phyloP scores from a whole-genome alignment of 1,140 invertebrate genomes.

The Theocolax elegans region DNA sequence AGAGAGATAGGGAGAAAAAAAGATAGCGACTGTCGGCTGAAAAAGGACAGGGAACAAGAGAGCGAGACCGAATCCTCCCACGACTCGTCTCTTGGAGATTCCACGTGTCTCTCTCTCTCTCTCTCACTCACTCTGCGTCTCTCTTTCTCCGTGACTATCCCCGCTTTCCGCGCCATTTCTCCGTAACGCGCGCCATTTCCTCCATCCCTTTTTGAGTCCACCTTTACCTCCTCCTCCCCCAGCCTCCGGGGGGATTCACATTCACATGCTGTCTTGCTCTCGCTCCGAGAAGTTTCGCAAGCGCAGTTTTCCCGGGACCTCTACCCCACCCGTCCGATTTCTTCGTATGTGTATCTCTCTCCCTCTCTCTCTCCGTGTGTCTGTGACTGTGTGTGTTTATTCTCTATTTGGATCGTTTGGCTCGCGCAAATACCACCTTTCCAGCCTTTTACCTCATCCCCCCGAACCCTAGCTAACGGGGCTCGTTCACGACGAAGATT shows the following conservation, averaged over 20 bases:
- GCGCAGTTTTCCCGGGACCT: too few relatives aligned
- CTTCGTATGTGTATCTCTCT: constrained; percentile 13
- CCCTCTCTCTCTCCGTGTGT: neutral
- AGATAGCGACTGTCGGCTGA: constrained; percentile 22
- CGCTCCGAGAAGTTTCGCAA: constrained; percentile 4
- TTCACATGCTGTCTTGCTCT: constrained; percentile 3
- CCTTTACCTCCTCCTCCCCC: constrained; percentile 23
- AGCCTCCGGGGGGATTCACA: constrained; percentile 10
- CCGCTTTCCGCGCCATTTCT: constrained; percentile 68
- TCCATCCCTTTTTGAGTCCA: constrained; percentile 61
- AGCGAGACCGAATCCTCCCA: constrained; percentile 59
- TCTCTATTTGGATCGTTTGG: constrained; percentile 67
- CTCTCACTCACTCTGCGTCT: constrained; percentile 42
- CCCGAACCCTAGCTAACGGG: constrained; percentile 25
- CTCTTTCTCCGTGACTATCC: constrained; percentile 59
- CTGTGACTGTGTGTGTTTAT: constrained; percentile 53
- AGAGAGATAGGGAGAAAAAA: constrained; percentile 42
- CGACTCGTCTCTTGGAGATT: constrained; percentile 49
- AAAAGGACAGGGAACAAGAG: constrained; percentile 44
- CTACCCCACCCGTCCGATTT: too few relatives aligned
- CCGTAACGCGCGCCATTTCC: constrained; percentile 68
- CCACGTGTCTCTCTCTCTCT: constrained; percentile 48
- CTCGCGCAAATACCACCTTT: constrained; percentile 65
- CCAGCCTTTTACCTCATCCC: constrained; percentile 42
- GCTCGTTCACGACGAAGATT: constrained; percentile 52